A percentile compares a stretch with the other conserved stretches of the same genome.
Conservation (phyloP, 2,888 invertebrate species). For the Julus scandinavius region DNA sequence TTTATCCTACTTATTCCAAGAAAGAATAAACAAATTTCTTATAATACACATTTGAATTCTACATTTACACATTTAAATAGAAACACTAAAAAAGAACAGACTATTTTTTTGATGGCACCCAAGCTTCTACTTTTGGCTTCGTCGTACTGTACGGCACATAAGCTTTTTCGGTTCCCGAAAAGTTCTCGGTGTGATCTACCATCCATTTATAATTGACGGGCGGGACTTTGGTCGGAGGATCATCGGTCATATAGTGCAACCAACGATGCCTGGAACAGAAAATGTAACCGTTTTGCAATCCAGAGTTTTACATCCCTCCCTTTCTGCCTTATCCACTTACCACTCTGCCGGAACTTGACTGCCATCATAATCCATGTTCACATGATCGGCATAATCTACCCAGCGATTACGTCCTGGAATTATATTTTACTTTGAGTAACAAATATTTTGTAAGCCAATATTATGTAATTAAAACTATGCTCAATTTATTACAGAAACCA, state of each 20-base stretch:
- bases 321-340: constrained; percentile 69
- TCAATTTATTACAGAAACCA: too few relatives aligned
- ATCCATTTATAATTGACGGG: constrained; percentile 86
- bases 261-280: constrained; percentile 75
- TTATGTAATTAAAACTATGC: too few relatives aligned
- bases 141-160: constrained; percentile 95
- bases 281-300: background rate
- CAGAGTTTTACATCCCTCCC: background rate
- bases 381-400: constrained; percentile 86
- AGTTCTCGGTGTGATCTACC: constrained; percentile 83
- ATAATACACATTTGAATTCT: background rate
- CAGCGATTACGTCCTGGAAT: constrained; percentile 85
- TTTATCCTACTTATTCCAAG: background rate
- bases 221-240: constrained; percentile 77
- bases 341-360: constrained; percentile 95
- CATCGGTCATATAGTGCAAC: constrained; percentile 93
- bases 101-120: constrained; percentile 72
- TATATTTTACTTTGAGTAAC: background rate
- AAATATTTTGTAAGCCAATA: too few relatives aligned
- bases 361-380: constrained; percentile 81
- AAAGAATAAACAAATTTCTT: background rate
- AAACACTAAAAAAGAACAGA: background rate
- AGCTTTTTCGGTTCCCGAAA: constrained; percentile 80
- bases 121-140: constrained; percentile 85
- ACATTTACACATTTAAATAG: background rate